Percentiles rank a stretch among this genome's conserved stretches.
These are phyloP conservation scores for Rotaria sp. DNA, from an alignment of 2,888 invertebrate genomes.

Conservation along the genomic window DNA sequence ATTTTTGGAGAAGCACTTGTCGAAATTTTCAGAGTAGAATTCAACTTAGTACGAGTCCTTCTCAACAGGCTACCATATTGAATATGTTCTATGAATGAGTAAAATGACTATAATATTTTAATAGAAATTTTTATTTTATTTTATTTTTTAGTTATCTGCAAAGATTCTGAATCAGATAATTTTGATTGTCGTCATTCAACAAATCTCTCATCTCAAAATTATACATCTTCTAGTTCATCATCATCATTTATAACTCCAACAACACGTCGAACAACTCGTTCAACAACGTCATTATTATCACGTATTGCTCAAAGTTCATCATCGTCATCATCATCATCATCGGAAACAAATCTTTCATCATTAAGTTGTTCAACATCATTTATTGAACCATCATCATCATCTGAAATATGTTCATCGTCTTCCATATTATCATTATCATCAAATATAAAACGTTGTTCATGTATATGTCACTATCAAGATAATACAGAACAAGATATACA, in stretches of 20 bases:
- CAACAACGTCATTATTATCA: not conserved
- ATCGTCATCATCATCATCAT: not conserved
- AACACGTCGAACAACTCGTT: constrained; percentile 12
- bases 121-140: not conserved
- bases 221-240: not conserved
- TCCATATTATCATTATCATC: not conserved
- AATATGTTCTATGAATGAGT: too few relatives aligned
- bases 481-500: not conserved
- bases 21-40: too few relatives aligned
- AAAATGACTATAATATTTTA: too few relatives aligned
- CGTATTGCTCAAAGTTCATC: constrained; percentile 30
- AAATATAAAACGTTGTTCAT: not conserved
- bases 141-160: not conserved
- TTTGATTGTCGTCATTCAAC: not conserved
- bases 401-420: not conserved
- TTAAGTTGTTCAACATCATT: not conserved
- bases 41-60: too few relatives aligned
- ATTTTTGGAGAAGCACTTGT: too few relatives aligned
- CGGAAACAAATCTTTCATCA: not conserved
- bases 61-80: too few relatives aligned
- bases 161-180: not conserved
- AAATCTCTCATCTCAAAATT: not conserved
- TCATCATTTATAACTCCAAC: not conserved
- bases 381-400: not conserved
- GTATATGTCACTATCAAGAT: constrained; percentile 1